phyloP scores from a whole-genome alignment of 2,888 invertebrate species.

The Choristoneura rosaceana region DNA sequence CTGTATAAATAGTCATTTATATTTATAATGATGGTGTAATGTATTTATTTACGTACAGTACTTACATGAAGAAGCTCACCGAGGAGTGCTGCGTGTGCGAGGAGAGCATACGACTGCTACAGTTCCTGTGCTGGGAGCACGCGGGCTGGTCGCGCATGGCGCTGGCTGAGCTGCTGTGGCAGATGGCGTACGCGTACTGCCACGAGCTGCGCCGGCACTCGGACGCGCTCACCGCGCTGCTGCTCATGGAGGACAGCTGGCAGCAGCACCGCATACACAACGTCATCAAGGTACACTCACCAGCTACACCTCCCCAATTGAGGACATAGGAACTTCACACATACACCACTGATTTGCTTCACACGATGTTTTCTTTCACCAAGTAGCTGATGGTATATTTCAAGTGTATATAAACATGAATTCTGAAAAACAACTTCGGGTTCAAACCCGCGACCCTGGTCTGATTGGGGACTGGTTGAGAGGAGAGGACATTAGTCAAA shows the following conservation, averaged over 20 bases:
- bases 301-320: too few relatives aligned
- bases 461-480: too few relatives aligned
- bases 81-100: conserved; percentile 97
- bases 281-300: conserved; percentile 90
- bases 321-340: too few relatives aligned
- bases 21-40: too few relatives aligned
- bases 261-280: conserved; percentile 97
- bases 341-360: too few relatives aligned
- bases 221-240: conserved; percentile 93
- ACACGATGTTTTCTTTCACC: too few relatives aligned
- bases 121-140: conserved; percentile 99
- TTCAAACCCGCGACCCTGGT: too few relatives aligned
- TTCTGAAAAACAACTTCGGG: too few relatives aligned
- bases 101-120: conserved; percentile 94
- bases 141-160: conserved; percentile 96
- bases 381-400: too few relatives aligned
- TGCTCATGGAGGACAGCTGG: conserved; percentile 98
- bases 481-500: too few relatives aligned
- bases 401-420: too few relatives aligned
- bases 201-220: conserved; percentile 97
- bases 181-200: conserved; percentile 95
- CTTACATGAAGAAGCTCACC: conserved; percentile 96
- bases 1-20: too few relatives aligned
- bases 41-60: conserved; percentile 51
- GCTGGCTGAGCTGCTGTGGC: conserved; percentile 96